Base-by-base conservation (phyloP, 2,888 invertebrate species). In the Congeria kusceri region DNA sequence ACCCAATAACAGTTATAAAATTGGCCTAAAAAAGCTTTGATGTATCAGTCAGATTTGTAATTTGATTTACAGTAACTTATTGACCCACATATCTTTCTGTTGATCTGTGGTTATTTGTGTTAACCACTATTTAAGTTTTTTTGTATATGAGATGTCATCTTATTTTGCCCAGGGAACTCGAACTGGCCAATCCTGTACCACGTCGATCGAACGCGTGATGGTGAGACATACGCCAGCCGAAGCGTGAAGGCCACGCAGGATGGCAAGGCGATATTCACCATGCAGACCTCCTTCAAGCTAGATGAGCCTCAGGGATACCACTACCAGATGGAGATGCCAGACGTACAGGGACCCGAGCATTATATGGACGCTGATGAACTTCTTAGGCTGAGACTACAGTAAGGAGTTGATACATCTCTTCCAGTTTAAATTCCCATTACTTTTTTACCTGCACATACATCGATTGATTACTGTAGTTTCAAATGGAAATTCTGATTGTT, bases 211-310 rank as follows among this genome's bases (percentile, higher is more conserved):
- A 91, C 92, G 2, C 82, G 94, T 5, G 93, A 94, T 84, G 94
- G 94, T 18, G 84, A 87, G 9, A 93, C 92, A 29, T 94, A 93
- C 83, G 83, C 89, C 56, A 92, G 92, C 58, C 89, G 94, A 4
- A 84, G 90, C 28, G 93, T 94, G 44, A 93, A 93, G 77, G 94
- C 94, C 0, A 87, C 92, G 11, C 94, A 94, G 80, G 90, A 93
- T 58, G 94, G 93, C 2, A 81, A 90, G 27, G 87, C 92, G 20
- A 92, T 94, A 28, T 92, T 93, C 83, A 93, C 93, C 3, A 91
- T 92, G 91, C 89, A 91, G 78, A 83, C 88, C 13, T 93, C 93
- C 15, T 93, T 90, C 82, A 92, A 93, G 66, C 79, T 80, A 44
- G 87, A 86, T n/a, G 92, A 92, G 72, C 53, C 23, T 9, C 53